Conservation (phyloP, 1,140 invertebrate species). For the Megalopta genalis region DNA sequence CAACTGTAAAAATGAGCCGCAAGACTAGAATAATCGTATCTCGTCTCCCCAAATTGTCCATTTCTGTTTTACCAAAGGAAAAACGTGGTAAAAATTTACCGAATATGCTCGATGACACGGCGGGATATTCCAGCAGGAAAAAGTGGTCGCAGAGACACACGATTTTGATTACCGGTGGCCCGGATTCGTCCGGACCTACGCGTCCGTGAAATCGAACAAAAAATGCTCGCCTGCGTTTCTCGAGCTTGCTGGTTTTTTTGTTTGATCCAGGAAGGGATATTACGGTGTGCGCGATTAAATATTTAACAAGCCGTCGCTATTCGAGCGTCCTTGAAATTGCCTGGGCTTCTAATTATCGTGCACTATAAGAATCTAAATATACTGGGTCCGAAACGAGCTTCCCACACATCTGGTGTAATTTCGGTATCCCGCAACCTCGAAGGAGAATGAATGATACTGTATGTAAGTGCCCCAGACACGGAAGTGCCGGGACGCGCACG, state of each 20-base stretch:
- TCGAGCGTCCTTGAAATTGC: neutral
- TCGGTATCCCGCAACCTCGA: neutral
- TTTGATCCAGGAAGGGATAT: neutral
- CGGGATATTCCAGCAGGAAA: neutral
- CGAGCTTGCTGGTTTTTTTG: neutral
- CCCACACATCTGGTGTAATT: neutral
- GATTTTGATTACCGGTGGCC: neutral
- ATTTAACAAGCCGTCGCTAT: neutral
- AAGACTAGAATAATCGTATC: too few species aligned
- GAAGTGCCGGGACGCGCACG: neutral
- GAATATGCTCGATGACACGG: neutral
- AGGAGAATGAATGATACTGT: neutral
- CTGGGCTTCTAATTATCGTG: neutral
- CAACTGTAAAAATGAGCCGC: too few species aligned
- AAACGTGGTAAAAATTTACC: too few species aligned
- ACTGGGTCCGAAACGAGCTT: neutral
- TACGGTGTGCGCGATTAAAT: neutral
- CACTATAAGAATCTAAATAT: neutral
- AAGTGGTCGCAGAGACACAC: neutral
- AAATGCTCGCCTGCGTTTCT: neutral
- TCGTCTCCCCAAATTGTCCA: too few species aligned
- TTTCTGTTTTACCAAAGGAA: too few species aligned
- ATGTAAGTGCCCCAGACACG: neutral
- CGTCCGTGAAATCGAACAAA: conserved; percentile 5
- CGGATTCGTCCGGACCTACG: neutral